phyloP scores from a whole-genome alignment of 2,797 vertebrate species.

The Dicrostonyx torquatus region DNA sequence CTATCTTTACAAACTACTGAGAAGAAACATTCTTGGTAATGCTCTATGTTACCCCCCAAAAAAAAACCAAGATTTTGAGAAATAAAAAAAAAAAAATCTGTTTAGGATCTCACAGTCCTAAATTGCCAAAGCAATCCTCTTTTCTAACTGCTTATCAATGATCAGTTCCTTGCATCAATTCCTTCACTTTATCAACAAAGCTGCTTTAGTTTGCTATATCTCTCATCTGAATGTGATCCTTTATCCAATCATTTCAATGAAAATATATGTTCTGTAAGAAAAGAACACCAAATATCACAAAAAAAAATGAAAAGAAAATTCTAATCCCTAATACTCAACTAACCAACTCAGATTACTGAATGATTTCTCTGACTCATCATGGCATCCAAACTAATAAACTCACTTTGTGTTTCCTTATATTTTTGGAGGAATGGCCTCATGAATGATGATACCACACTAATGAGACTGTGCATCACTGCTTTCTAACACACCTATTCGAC shows the following conservation, averaged over 20 bases:
- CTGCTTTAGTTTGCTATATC: background rate
- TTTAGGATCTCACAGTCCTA: background rate
- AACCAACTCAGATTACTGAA: background rate
- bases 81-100: background rate
- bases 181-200: background rate
- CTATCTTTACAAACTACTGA: background rate
- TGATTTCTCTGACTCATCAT: background rate
- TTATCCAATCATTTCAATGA: background rate
- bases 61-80: background rate
- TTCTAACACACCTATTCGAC: background rate
- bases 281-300: background rate
- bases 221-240: background rate
- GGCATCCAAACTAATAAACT: background rate
- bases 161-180: background rate
- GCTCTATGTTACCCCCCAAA: accelerated
- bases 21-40: background rate
- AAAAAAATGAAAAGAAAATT: background rate
- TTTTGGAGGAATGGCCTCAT: too few species aligned
- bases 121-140: background rate
- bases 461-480: background rate
- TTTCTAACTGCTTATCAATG: background rate
- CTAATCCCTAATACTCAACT: background rate
- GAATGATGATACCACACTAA: background rate
- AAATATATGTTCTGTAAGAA: background rate
- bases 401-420: background rate